Evolutionary conservation across 2,797 vertebrate species (phyloP), one percentile per base, ranked within the genome.

Genomic region (Oreonectes daqikongensis): DNA sequence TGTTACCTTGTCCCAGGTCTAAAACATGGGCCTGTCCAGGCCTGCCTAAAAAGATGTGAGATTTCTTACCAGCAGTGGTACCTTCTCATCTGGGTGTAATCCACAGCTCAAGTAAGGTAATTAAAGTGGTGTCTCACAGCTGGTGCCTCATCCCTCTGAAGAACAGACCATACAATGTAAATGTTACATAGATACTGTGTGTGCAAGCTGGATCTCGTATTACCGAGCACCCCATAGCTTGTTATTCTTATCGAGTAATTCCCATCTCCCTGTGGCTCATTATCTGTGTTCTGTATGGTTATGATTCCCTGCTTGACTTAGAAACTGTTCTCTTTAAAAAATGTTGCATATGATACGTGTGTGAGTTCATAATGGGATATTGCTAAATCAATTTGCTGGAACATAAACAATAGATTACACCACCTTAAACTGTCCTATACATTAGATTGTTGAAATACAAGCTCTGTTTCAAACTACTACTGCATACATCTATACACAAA

Each of bases 21-120:
- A 32, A 11, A 84, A 26, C 83, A 84, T 1, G 55, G 85, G 81
- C 87, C 84, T 85, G 89, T 81, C 79, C 61, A 79, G 83, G 68
- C 91, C 90, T 84, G 88, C 72, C 87, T 87, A 79, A 61, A 68
- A 85, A 79, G 7, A 0, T 75, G 40, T 8, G 28, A 71, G 79
- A 50, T 38, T 82, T 81, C 12, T 81, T 85, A 60, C 66, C 81
- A 78, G 85, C 74, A 30, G 10, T 40, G 68, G 42, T 81, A 79
- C 81, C 38, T 52, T 77, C 76, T 84, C 87, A 77, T 84, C 74
- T 85, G 44, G 63, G 80, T 77, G 60, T 84, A 78, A 79, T 78
- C 69, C 71, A 69, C 50, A 72, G 77, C 52, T 84, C 50, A 69
- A 83, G 84, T 46, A 57, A 50, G 20, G 60, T 85, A 85, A 90